Conservation (phyloP, 1,140 invertebrate genomes). For the Drosophila azteca region DNA sequence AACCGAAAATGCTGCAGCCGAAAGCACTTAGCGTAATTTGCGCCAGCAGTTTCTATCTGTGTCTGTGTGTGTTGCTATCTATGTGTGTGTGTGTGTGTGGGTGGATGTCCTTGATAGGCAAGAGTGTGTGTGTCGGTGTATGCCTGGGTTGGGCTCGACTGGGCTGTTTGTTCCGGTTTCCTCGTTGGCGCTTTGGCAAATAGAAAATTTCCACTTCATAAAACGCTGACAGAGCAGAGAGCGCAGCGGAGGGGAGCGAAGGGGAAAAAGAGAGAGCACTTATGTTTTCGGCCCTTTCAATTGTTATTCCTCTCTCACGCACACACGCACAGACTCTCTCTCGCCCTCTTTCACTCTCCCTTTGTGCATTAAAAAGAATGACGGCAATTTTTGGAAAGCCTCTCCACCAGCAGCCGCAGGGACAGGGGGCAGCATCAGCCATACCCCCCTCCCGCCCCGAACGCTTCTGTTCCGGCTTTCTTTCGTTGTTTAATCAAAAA, state of each 20-base stretch:
- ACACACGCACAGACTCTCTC: background rate
- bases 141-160: background rate
- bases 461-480: constrained; percentile 2
- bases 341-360: constrained; percentile 2
- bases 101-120: constrained; percentile 19
- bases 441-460: no score
- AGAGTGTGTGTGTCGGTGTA: constrained; percentile 20
- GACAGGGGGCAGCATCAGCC: no score
- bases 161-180: constrained; percentile 72
- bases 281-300: constrained; percentile 56
- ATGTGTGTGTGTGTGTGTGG: background rate
- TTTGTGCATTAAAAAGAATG: constrained; percentile 77
- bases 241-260: background rate
- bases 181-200: constrained; percentile 67
- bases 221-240: constrained; percentile 67
- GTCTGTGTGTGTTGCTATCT: constrained; percentile 1
- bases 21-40: constrained; percentile 81
- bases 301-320: constrained; percentile 37
- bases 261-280: constrained; percentile 42
- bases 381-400: constrained; percentile 71
- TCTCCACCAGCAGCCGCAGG: constrained; percentile 2
- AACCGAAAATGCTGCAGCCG: constrained; percentile 67
- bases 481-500: constrained; percentile 74
- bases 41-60: constrained; percentile 27
- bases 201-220: constrained; percentile 80